A percentile compares a stretch with the other conserved stretches of the same genome.
Conservation (phyloP, 1,140 invertebrate species). For the Pachyrhynchus sulphureomaculatus region DNA sequence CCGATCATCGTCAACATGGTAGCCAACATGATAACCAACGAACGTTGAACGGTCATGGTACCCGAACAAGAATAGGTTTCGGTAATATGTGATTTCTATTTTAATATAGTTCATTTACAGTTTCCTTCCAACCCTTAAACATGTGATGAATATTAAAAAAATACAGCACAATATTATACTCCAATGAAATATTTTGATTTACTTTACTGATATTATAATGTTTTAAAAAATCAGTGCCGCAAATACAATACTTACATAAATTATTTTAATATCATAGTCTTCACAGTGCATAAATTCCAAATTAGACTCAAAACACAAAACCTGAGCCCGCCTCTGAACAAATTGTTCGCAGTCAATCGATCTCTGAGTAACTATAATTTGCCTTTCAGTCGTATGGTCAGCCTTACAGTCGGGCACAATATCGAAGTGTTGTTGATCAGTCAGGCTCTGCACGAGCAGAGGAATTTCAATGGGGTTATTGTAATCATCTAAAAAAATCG, state of each 20-base stretch:
- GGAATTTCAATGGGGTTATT: conserved; percentile 51
- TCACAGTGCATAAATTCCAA: conserved; percentile 49
- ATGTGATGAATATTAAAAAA: no score
- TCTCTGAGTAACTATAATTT: conserved; percentile 49
- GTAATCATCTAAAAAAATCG: conserved; percentile 48
- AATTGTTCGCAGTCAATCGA: conserved; percentile 52
- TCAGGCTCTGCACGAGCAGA: conserved; percentile 46
- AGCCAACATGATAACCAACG: no score
- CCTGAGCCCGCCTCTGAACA: conserved; percentile 47
- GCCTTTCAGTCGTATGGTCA: conserved; percentile 47
- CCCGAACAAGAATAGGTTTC: no score
- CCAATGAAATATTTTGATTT: no score
- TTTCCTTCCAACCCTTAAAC: no score
- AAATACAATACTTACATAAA: conserved; percentile 48
- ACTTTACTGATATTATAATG: no score
- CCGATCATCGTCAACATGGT: no score
- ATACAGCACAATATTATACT: no score
- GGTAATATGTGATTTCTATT: no score
- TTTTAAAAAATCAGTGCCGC: no score
- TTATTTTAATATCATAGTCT: conserved; percentile 51
- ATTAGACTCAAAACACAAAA: conserved; percentile 45
- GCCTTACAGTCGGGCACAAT: conserved; percentile 46
- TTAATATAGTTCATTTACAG: no score
- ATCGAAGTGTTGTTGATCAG: conserved; percentile 49
- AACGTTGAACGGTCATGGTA: no score